These are phyloP conservation scores for Chaetophractus vellerosus DNA, from an alignment of 2,797 vertebrate species.

Conservation along the genomic window DNA sequence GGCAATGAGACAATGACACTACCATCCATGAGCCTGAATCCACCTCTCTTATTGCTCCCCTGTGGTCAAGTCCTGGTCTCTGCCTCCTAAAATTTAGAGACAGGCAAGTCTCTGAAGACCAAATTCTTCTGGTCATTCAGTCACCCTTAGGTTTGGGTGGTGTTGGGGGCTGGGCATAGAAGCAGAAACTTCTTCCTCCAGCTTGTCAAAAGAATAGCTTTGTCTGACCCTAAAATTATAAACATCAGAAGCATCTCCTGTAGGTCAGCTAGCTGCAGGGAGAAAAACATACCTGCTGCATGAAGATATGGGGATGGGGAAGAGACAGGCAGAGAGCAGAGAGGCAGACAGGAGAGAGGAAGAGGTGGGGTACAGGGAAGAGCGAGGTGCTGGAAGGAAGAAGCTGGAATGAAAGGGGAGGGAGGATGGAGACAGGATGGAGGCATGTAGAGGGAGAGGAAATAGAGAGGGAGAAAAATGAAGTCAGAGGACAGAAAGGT, in stretches of 20 bases:
- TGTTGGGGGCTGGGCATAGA: background rate
- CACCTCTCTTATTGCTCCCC: background rate
- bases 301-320: background rate
- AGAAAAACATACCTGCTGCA: too few species aligned
- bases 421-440: background rate
- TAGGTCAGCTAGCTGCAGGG: background rate
- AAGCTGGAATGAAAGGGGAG: too few species aligned
- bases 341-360: background rate
- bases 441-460: background rate
- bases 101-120: background rate
- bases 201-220: background rate
- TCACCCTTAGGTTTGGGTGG: background rate
- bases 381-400: background rate
- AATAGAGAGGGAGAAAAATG: background rate
- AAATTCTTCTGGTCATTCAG: background rate
- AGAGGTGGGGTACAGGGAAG: fast-evolving
- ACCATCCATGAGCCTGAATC: background rate
- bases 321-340: background rate
- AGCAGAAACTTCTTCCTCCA: background rate
- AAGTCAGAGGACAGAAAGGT: background rate
- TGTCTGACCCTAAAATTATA: background rate
- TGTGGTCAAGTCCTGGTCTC: background rate
- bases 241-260: background rate
- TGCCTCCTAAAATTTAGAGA: background rate
- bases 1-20: background rate